phyloP scores from a whole-genome alignment of 92 coral and sea anemone genomes.

The Desmophyllum pertusum region DNA sequence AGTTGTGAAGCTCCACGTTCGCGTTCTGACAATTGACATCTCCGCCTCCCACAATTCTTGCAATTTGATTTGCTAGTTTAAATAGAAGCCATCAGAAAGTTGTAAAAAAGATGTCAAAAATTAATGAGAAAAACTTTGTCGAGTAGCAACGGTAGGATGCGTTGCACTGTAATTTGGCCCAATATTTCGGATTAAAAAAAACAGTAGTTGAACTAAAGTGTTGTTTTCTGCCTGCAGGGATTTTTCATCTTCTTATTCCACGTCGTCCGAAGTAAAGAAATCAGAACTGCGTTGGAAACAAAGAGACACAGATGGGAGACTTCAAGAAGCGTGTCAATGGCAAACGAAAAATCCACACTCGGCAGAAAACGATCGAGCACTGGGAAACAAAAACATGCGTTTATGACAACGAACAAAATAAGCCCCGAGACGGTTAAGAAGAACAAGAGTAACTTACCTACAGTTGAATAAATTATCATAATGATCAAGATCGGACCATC shows the following conservation, averaged over 20 bases:
- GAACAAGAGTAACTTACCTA: not conserved
- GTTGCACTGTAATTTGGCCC: too few species aligned
- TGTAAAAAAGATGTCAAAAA: too few species aligned
- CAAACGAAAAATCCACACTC: constrained; percentile 1
- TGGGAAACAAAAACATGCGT: not conserved
- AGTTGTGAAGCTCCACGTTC: too few species aligned
- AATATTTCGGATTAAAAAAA: too few species aligned
- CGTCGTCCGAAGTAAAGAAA: constrained; percentile 71
- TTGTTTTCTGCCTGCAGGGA: constrained; percentile 50
- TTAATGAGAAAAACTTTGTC: too few species aligned
- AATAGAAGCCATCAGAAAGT: too few species aligned
- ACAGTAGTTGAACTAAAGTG: not conserved
- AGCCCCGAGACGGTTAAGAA: not conserved
- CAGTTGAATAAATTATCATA: not conserved
- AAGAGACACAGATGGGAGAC: constrained; percentile 52
- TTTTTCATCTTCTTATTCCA: constrained; percentile 75
- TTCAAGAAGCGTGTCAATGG: constrained; percentile 14
- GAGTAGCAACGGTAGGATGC: too few species aligned
- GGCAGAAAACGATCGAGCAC: not conserved
- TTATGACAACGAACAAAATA: constrained; percentile 2
- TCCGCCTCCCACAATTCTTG: too few species aligned
- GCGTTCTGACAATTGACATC: too few species aligned
- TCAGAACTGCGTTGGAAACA: constrained; percentile 44
- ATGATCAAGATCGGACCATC: too few species aligned
- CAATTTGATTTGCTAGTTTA: too few species aligned